These are phyloP conservation scores for Diphyllodes magnificus DNA, from an alignment of 2,113 vertebrate genomes.

Conservation along the genomic window DNA sequence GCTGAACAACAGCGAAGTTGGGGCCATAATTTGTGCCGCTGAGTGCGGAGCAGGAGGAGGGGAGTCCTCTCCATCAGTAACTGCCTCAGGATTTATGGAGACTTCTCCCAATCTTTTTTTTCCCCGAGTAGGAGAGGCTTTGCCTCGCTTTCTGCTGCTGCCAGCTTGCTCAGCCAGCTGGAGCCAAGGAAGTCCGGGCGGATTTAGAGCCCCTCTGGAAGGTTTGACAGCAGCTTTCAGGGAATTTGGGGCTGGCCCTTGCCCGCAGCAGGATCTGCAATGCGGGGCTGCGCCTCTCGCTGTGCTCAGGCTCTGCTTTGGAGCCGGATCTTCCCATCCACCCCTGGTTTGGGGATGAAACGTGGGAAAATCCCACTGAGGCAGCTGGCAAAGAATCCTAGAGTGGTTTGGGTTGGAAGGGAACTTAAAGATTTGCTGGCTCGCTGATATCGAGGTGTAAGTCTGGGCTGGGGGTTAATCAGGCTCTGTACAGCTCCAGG, in stretches of 20 bases:
- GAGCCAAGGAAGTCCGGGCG: not conserved
- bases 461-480: not conserved
- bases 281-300: fast-evolving
- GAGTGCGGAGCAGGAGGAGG: not conserved
- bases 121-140: not conserved
- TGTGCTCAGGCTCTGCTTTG: fast-evolving
- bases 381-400: not conserved
- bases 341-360: not conserved
- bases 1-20: not conserved
- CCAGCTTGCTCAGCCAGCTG: not conserved
- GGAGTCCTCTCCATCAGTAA: not conserved
- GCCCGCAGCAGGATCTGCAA: not conserved
- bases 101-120: not conserved
- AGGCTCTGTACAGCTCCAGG: not conserved
- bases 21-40: not conserved
- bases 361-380: fast-evolving
- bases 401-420: not conserved
- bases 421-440: not conserved
- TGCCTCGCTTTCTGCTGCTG: not conserved
- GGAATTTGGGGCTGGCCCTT: not conserved
- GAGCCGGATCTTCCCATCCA: not conserved
- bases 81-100: not conserved
- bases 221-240: not conserved
- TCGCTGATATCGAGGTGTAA: not conserved
- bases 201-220: not conserved